Evolutionary conservation across 2,113 vertebrate species (phyloP).

Genomic region (Pollimyrus isidori): DNA sequence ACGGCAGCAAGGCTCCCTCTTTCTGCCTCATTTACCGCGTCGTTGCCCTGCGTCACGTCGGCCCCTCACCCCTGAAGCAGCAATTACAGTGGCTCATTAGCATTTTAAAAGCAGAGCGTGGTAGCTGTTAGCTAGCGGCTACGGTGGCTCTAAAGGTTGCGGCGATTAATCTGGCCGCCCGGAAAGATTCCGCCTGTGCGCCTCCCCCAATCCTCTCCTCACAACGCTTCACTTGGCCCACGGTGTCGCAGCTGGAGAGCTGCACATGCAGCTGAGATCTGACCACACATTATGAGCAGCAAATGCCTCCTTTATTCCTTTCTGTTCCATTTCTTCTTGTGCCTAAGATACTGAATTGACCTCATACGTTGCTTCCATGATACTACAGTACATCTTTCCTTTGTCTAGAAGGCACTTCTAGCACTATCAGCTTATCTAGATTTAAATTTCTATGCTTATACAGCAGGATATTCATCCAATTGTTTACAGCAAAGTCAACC

Average conservation of each 20-base stretch:
- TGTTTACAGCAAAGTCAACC: background rate
- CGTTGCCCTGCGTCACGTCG: background rate
- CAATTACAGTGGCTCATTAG: constrained; percentile 19
- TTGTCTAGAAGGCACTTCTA: background rate
- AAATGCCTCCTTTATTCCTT: background rate
- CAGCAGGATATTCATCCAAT: background rate
- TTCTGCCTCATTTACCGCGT: background rate
- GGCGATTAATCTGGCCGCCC: constrained; percentile 5
- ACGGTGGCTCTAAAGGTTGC: background rate
- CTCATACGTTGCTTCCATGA: background rate
- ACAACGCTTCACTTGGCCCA: background rate
- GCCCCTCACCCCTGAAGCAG: background rate
- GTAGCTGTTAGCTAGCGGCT: background rate
- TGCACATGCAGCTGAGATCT: background rate
- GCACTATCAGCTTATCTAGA: background rate
- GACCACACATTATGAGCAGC: background rate
- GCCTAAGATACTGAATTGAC: background rate
- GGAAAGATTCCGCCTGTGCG: background rate
- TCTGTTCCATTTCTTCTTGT: background rate
- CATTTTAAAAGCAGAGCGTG: constrained; percentile 1
- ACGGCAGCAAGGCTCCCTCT: background rate
- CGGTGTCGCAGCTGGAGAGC: background rate
- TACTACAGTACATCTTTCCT: background rate
- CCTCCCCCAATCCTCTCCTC: background rate
- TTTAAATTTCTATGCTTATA: background rate